Conservation (phyloP, 2,888 invertebrate genomes). For the Oeneis ivallda region DNA sequence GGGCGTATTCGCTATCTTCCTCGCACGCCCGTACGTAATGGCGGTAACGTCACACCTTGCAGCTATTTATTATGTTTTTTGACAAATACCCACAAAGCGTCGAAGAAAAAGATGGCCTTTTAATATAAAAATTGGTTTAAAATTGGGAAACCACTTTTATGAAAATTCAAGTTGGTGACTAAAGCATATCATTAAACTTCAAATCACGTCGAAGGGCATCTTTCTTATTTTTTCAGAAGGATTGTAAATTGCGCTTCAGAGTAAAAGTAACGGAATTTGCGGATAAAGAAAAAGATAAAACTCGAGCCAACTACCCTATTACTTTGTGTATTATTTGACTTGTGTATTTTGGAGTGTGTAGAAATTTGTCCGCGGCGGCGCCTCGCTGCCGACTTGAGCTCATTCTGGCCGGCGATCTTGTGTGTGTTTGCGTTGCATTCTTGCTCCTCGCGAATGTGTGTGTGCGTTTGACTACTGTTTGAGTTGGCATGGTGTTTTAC, state of each 20-base stretch:
- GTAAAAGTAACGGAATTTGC: neutral
- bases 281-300: too few relatives aligned
- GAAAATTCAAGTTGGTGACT: too few relatives aligned
- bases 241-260: too few relatives aligned
- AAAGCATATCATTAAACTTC: too few relatives aligned
- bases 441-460: constrained; percentile 59
- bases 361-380: constrained; percentile 51
- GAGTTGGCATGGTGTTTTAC: constrained; percentile 57
- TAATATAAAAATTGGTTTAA: too few relatives aligned
- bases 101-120: neutral
- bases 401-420: constrained; percentile 79
- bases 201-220: too few relatives aligned
- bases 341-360: constrained; percentile 69
- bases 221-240: too few relatives aligned
- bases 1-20: neutral
- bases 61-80: neutral
- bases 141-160: too few relatives aligned
- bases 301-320: constrained; percentile 14
- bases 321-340: constrained; percentile 52
- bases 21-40: neutral
- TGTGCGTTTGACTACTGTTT: constrained; percentile 66
- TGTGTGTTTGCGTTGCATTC: constrained; percentile 73
- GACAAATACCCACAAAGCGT: neutral
- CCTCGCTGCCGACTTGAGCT: constrained; percentile 56
- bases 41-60: neutral